Conservation (phyloP, 1,140 invertebrate genomes). For the Chelonus insularis region DNA sequence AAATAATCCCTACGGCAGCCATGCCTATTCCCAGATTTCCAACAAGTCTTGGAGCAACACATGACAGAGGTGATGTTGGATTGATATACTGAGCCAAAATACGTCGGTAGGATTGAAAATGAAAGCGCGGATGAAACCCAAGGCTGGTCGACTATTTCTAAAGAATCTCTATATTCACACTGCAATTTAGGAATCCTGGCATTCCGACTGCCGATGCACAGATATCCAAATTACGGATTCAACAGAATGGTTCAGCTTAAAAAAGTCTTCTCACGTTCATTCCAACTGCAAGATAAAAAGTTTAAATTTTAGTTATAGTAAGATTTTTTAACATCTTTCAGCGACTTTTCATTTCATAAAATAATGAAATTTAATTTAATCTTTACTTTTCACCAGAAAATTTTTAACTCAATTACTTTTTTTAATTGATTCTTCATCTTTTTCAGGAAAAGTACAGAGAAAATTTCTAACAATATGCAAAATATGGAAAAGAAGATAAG, state of each 20-base stretch:
- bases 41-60: not conserved
- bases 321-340: not conserved
- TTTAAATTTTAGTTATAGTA: not conserved
- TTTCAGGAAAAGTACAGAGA: too few relatives aligned
- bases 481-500: too few relatives aligned
- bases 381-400: too few relatives aligned
- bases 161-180: conserved; percentile 1
- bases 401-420: too few relatives aligned
- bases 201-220: not conserved
- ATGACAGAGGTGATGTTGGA: not conserved
- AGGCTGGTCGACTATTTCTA: not conserved
- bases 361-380: too few relatives aligned
- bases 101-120: not conserved
- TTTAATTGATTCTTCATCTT: too few relatives aligned
- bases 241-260: not conserved
- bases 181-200: conserved; percentile 4
- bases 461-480: too few relatives aligned
- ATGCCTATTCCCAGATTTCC: not conserved
- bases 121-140: not conserved
- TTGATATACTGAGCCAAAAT: not conserved
- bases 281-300: not conserved
- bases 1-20: not conserved
- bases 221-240: not conserved
- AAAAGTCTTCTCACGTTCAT: conserved; percentile 4
- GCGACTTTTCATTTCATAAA: too few relatives aligned